A percentile compares a stretch with the other conserved stretches of the same genome.
Conservation (phyloP, 2,113 vertebrate genomes). For the Aegithalos caudatus region DNA sequence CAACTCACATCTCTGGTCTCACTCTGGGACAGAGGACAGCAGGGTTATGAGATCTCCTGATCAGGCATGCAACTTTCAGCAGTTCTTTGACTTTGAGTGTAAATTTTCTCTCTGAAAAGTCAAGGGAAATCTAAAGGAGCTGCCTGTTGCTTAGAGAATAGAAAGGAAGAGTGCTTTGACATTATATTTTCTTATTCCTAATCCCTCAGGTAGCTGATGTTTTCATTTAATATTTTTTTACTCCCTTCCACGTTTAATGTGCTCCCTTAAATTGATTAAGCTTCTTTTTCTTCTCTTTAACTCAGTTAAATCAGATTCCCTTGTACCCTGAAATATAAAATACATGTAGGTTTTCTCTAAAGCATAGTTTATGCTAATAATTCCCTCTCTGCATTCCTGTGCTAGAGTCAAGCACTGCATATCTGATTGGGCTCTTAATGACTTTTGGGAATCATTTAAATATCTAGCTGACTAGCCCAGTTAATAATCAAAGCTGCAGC, state of each 20-base stretch:
- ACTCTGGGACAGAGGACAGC: background rate
- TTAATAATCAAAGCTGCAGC: constrained; percentile 61
- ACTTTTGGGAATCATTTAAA: constrained; percentile 70
- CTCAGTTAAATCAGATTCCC: constrained; percentile 42
- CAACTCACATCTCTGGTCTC: background rate
- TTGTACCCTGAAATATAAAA: constrained; percentile 30
- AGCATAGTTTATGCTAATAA: constrained; percentile 65
- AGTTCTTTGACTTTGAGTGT: background rate
- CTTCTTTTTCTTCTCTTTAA: constrained; percentile 10
- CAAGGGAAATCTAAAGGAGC: background rate
- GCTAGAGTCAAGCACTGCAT: constrained; percentile 55
- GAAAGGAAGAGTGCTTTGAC: background rate
- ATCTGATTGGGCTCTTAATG: constrained; percentile 71
- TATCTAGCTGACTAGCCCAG: constrained; percentile 62
- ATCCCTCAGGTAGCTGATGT: background rate
- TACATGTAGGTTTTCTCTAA: constrained; percentile 58
- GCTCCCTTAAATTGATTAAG: background rate
- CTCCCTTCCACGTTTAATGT: background rate
- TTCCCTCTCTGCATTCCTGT: constrained; percentile 63
- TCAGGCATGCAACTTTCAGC: background rate
- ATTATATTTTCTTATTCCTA: background rate
- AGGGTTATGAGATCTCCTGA: background rate
- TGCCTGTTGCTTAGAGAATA: constrained; percentile 1
- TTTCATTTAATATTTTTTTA: background rate
- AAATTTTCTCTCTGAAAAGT: background rate